Evolutionary conservation across 2,888 invertebrate genomes (phyloP).

Genomic region (Drosophila acutilabella): DNA sequence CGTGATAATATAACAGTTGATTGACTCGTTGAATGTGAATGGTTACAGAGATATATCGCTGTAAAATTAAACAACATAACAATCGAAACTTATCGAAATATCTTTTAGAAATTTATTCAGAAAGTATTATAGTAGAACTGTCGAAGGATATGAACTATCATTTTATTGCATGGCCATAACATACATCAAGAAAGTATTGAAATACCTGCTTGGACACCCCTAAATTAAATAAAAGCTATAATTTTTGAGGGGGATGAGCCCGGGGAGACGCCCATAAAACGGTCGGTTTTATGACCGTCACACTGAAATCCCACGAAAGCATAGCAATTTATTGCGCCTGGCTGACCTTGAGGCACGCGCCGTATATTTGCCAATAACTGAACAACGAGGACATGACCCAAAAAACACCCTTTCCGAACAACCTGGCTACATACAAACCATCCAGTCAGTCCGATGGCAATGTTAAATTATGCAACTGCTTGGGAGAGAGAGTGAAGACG

Average conservation of each 20-base stretch:
- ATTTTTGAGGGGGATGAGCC: not conserved
- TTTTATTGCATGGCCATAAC: not conserved
- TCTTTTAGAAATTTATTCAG: no score
- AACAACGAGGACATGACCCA: slow-evolving; percentile 23
- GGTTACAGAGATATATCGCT: not conserved
- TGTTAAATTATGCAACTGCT: slow-evolving; percentile 67
- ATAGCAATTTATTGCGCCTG: slow-evolving; percentile 47
- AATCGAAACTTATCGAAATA: no score
- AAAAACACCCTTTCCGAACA: not conserved
- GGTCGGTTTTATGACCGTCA: slow-evolving; percentile 39
- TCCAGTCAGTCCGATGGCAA: not conserved
- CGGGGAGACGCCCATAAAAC: slow-evolving; percentile 32
- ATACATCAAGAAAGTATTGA: not conserved
- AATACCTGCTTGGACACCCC: slow-evolving; percentile 6
- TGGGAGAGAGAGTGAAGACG: slow-evolving; percentile 6
- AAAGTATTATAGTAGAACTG: no score
- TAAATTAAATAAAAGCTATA: slow-evolving; percentile 13
- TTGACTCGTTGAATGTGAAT: slow-evolving; percentile 15
- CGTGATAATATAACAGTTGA: slow-evolving; percentile 27
- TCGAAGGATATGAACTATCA: not conserved
- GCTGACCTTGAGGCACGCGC: slow-evolving; percentile 59
- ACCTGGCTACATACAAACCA: not conserved
- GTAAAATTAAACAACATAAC: not conserved
- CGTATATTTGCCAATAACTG: slow-evolving; percentile 34
- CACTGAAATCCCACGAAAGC: slow-evolving; percentile 37